A percentile compares a stretch with the other conserved stretches of the same genome.
Evolutionary conservation across 2,888 invertebrate species (phyloP).

Genomic region (Cartodere bifasciata): DNA sequence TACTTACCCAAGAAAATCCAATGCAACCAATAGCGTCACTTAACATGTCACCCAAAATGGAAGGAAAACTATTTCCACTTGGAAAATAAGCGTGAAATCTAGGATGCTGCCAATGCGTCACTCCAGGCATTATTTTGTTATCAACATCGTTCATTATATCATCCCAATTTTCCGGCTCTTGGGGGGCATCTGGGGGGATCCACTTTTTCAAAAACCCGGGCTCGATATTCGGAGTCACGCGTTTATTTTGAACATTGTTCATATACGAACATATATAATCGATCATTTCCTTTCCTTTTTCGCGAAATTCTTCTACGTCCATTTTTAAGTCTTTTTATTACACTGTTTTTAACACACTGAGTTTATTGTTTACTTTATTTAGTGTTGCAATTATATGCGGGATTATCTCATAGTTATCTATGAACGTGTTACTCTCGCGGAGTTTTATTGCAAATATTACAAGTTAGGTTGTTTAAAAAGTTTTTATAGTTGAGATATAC

Average conservation of each 20-base stretch:
- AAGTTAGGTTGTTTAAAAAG: too few relatives aligned
- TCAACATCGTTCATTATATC: slow-evolving; percentile 83
- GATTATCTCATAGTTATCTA: too few relatives aligned
- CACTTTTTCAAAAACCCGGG: slow-evolving; percentile 77
- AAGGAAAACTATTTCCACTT: slow-evolving; percentile 92
- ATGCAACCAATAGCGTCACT: slow-evolving; percentile 93
- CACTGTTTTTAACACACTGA: too few relatives aligned
- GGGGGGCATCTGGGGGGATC: slow-evolving; percentile 70
- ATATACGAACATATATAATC: slow-evolving; percentile 90
- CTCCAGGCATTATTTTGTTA: slow-evolving; percentile 85
- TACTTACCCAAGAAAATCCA: slow-evolving; percentile 91
- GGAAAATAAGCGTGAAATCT: slow-evolving; percentile 99
- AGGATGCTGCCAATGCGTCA: slow-evolving; percentile 99
- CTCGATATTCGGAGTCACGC: slow-evolving; percentile 81
- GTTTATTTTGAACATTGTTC: slow-evolving; percentile 61
- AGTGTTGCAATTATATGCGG: too few relatives aligned
- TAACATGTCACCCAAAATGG: slow-evolving; percentile 95
- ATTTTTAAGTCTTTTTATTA: slow-evolving; percentile 43
- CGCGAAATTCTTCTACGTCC: slow-evolving; percentile 80
- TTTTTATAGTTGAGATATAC: too few relatives aligned
- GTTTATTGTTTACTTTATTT: too few relatives aligned
- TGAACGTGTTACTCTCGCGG: too few relatives aligned
- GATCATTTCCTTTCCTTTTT: slow-evolving; percentile 85
- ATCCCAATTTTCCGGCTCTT: slow-evolving; percentile 74
- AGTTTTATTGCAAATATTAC: too few relatives aligned